A percentile compares a stretch with the other conserved stretches of the same genome.
phyloP scores from a whole-genome alignment of 2,888 invertebrate species.

The Mythimna pallens region DNA sequence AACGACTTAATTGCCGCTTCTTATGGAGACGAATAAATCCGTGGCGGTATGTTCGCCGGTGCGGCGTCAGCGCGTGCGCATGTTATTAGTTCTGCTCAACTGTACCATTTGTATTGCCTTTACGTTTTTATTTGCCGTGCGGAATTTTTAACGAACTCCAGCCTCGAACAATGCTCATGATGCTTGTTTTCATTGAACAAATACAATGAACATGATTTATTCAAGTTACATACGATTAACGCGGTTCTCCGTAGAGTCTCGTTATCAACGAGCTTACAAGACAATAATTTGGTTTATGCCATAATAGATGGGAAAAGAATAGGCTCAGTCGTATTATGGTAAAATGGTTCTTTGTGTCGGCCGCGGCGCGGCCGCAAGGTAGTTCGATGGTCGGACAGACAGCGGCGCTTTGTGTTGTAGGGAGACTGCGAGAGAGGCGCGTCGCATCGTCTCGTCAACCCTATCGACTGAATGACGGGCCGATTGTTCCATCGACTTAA shows the following conservation, averaged over 20 bases:
- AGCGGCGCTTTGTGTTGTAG: slow-evolving; percentile 66
- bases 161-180: slow-evolving; percentile 35
- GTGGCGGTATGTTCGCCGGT: slow-evolving; percentile 71
- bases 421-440: slow-evolving; percentile 34
- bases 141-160: slow-evolving; percentile 43
- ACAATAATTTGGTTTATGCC: slow-evolving; percentile 77
- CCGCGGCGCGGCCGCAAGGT: slow-evolving; percentile 63
- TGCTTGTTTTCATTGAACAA: slow-evolving; percentile 37
- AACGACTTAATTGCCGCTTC: slow-evolving; percentile 83
- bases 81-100: slow-evolving; percentile 72
- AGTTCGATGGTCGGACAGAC: slow-evolving; percentile 72
- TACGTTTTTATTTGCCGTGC: slow-evolving; percentile 37
- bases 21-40: slow-evolving; percentile 78
- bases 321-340: slow-evolving; percentile 83
- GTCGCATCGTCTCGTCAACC: slow-evolving; percentile 62
- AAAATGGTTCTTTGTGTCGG: slow-evolving; percentile 83
- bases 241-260: slow-evolving; percentile 62
- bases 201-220: slow-evolving; percentile 54
- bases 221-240: slow-evolving; percentile 63
- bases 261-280: slow-evolving; percentile 78
- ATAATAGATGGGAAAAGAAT: slow-evolving; percentile 77
- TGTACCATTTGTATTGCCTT: slow-evolving; percentile 50
- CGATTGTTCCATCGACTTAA: slow-evolving; percentile 89
- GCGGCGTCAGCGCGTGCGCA: slow-evolving; percentile 76
- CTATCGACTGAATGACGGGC: slow-evolving; percentile 77